Base-by-base conservation (phyloP, 1,140 invertebrate genomes). In the Eumaeus atala region DNA sequence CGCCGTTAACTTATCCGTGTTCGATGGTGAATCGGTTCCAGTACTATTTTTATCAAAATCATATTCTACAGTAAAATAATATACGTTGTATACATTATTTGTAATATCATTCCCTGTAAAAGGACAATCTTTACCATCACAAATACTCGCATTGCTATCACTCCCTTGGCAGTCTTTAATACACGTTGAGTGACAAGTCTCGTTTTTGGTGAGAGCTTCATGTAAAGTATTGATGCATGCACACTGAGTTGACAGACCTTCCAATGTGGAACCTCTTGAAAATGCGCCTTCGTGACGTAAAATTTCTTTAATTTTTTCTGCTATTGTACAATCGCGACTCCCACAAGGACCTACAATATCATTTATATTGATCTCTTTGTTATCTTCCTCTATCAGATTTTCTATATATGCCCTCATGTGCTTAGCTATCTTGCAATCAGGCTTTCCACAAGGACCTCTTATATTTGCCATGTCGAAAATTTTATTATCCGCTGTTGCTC, bases 391-490 rank as follows among this genome's bases (percentile, higher is more conserved):
- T 12, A 84, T 66, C 8, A 84, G 64, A 48, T 79, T 77, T 69
- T 84, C 77, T 18, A 87, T 78, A 58, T 87, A 87, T 35, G 75
- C 75, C 61, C 75, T 70, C 47, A 87, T 61, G 51, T 77, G 67
- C 69, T 77, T 76, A 21, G 81, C 84, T 54, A 87, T 77, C 65
- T 67, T 79, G 40, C 84, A 87, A 54, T 87, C 81, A 47, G 73
- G 57, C 66, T 61, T 77, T n/a, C 84, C 84, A 55, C 84, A 87
- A 17, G 81, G 79, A 7, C 84, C 84, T 67, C 72, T 70, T 61
- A 87, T 78, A 52, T 87, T 84, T 53, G 74, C 78, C 56, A 87
- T 65, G 60, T 87, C 78, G 53, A 84, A 84, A 9, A n/a, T n/a
- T n/a, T n/a, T n/a, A n/a, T 69, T 74, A 4, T 54, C 61, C 14